Evolutionary conservation across 2,888 invertebrate genomes (phyloP), one percentile per base, ranked within the genome.

Genomic region (Camponotus fellah): DNA sequence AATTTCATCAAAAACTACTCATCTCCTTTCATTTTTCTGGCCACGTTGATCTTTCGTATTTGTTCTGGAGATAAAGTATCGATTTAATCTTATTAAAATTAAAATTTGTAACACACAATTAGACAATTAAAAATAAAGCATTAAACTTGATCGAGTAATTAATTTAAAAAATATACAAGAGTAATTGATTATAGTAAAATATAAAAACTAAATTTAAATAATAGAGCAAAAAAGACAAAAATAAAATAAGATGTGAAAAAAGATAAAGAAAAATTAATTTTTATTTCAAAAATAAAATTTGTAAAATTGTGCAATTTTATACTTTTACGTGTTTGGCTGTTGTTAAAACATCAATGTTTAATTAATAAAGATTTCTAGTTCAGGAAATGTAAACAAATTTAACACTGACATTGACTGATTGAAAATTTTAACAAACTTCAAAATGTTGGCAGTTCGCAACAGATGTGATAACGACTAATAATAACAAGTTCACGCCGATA

Each of bases 391-490:
- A 62, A n/a, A 77, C 43, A 77, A 72, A 65, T 68, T 77, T 65
- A 40, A 83, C 66, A 58, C 12, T 26, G 17, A 43, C 12, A 43
- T 43, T 43, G 12, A 12, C 17, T 26, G n/a, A 17, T 12, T 10
- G 40, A 58, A 14, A 5, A 40, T 26, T 43, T 85, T 85, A 77
- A 85, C 79, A 79, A 85, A 68, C 66, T 74, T 75, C 75, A 26
- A 79, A 85, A 82, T 26, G 43, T 43, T 60, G 72, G 17, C 46
- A 14, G 56, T 53, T 77, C 72, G 66, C 72, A 66, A 69, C 58
- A 56, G 72, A 79, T 62, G 76, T 65, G 85, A 83, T 85, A 85
- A 83, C 77, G 75, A 10, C 56, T 79, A 83, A 83, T 83, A 85
- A 64, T 65, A 68, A 64, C 65, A 68, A 43, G 60, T 60, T 66